Evolutionary conservation across 2,888 invertebrate genomes (phyloP), one percentile per base, ranked within the genome.

Genomic region (Cerceris ruficornis): DNA sequence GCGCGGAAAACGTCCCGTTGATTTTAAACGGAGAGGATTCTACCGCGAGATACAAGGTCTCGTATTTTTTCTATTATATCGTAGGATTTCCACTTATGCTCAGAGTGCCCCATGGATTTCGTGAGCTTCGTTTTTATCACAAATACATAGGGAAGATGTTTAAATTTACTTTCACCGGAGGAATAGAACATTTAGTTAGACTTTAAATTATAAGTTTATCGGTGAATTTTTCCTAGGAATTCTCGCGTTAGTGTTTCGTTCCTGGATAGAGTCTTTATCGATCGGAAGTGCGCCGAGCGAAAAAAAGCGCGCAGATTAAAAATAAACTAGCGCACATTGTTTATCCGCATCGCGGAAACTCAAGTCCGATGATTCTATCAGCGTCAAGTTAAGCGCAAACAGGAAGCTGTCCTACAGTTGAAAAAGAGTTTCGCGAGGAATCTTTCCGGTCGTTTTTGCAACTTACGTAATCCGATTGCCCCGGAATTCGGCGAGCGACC

Each of bases 381-480:
- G 15, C 41, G 8, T 39, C 4, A 28, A 54, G 41, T 67, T 54
- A 41, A 64, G 7, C 54, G 41, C 55, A 42, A 69, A 62, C 69
- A 55, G 46, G 69, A 57, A 69, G 39, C 28, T n/a, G 7, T 46
- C 17, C 8, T 13, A 55, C 46, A 15, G 39, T 42, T 7, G 15
- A 14, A 7, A 39, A 8, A 59, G 49, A 8, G 54, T 17, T 55
- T 13, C n/a, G 15, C 15, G 6, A 46, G 11, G 11, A 67, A 67
- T 67, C 57, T 58, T 49, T 42, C 58, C 49, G 28, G 17, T 11
- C 7, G 55, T n/a, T 46, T 46, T 46, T 46, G 46, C 46, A 11
- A 46, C 46, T 11, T 11, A 11, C 11, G 46, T 46, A 11, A 46
- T 6, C 1, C 8, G 2, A 46, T 46, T 6, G 8, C 6, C 9